These are phyloP conservation scores for Helleia helle DNA, from an alignment of 2,888 invertebrate species.

Conservation along the genomic window DNA sequence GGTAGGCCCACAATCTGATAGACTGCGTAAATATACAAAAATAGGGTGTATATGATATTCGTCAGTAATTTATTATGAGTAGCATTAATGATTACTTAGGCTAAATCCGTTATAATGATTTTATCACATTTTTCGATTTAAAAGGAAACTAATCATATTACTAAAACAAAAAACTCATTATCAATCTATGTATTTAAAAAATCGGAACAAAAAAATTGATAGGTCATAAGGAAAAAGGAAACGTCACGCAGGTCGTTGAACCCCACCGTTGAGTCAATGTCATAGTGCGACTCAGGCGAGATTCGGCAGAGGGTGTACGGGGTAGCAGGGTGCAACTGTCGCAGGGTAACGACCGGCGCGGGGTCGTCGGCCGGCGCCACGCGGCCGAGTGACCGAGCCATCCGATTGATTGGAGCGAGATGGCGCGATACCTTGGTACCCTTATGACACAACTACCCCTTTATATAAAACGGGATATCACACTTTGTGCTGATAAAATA, in stretches of 20 bases:
- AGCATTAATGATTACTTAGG: too few relatives aligned
- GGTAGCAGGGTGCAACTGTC: conserved; percentile 69
- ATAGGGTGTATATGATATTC: too few relatives aligned
- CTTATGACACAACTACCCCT: conserved; percentile 58
- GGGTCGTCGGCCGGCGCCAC: conserved; percentile 68
- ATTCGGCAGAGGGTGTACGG: conserved; percentile 64
- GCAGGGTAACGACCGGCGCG: conserved; percentile 65
- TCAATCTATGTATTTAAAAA: too few relatives aligned
- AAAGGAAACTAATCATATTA: too few relatives aligned
- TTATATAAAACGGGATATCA: conserved; percentile 38
- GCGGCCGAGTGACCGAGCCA: conserved; percentile 58
- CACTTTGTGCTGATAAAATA: conserved; percentile 47
- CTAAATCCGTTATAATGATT: too few relatives aligned
- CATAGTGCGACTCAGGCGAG: conserved; percentile 46
- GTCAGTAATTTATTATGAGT: too few relatives aligned
- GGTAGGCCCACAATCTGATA: too few relatives aligned
- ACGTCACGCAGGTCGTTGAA: conserved; percentile 51
- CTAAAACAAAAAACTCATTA: too few relatives aligned
- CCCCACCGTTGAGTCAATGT: conserved; percentile 61
- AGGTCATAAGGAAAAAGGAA: conserved; percentile 54
- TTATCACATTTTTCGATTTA: too few relatives aligned
- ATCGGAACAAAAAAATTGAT: conserved; percentile 22
- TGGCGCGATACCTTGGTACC: conserved; percentile 48
- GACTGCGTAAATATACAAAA: too few relatives aligned
- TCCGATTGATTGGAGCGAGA: conserved; percentile 70